These are phyloP conservation scores for Nyctibius bracteatus DNA, from an alignment of 2,113 vertebrate species.

Conservation along the genomic window DNA sequence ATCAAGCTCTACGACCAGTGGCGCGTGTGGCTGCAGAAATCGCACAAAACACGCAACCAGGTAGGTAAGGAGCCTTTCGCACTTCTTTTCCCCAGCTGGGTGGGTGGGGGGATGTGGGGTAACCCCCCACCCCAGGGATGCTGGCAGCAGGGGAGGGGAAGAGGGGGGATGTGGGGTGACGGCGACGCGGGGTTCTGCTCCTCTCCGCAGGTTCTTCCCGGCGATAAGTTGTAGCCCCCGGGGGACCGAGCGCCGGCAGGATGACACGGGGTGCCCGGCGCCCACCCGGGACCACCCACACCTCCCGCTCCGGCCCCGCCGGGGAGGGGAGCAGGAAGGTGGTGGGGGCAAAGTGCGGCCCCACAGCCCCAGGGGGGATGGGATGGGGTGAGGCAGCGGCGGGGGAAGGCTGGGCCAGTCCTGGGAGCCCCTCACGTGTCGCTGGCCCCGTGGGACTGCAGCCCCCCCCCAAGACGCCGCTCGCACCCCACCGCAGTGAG, in stretches of 20 bases:
- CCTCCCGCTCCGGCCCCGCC: neutral
- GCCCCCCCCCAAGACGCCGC: neutral
- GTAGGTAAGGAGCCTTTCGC: conserved; percentile 84
- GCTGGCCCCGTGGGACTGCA: neutral
- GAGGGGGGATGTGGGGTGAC: neutral
- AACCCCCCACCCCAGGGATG: neutral
- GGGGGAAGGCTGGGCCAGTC: neutral
- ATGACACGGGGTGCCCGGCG: neutral
- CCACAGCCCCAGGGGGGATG: neutral
- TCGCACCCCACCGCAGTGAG: neutral
- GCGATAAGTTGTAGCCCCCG: conserved; percentile 87
- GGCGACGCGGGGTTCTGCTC: conserved; percentile 32
- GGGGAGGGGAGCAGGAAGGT: neutral
- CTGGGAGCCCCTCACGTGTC: neutral
- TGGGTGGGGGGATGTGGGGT: neutral
- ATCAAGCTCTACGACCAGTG: conserved; percentile 99
- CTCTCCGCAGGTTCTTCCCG: conserved; percentile 87
- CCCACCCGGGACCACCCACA: neutral
- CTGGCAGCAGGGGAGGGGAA: too few relatives aligned
- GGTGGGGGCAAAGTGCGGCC: neutral
- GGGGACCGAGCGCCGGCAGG: neutral
- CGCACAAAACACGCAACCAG: conserved; percentile 98
- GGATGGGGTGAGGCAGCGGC: neutral
- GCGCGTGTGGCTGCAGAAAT: conserved; percentile 97
- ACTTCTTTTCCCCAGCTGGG: neutral